Base-by-base conservation (phyloP, 2,888 invertebrate species). In the Leucophenga montana region DNA sequence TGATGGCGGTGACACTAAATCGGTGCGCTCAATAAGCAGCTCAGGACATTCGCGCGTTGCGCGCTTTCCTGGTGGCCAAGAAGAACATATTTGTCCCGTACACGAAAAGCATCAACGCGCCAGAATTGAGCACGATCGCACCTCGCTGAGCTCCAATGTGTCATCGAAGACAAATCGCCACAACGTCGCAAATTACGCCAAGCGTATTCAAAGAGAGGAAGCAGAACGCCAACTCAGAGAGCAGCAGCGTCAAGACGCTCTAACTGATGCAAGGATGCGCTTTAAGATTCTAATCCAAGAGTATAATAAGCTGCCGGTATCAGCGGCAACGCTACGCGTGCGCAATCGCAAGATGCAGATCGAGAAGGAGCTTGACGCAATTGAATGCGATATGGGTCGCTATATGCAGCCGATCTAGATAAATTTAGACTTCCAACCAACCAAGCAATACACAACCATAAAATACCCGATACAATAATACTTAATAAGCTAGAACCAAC, bases 231-330 rank as follows among this genome's bases (percentile, higher is more conserved):
- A 57, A 14, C 20, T 75, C 6, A 66, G 53, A 1, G 6, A 14
- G 1, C 31, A 3, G n/a, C 66, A 75, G n/a, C 65, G 65, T 4
- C 16, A 50, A 11, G 61, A 65, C 3, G 70, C 69, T 0, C 22
- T 70, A 6, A 48, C 69, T 2, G 66, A 73, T 5, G 73, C 73
- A 18, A 67, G 71, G 6, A 14, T n/a, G 0, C 70, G 66, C 18
- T 79, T 75, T 73, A 62, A 68, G 9, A 65, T 70, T 0, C 65
- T 75, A 16, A 67, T 71, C 18, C 65, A 70, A n/a, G 76, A 75
- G 8, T 75, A 75, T 53, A 75, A 75, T 6, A 73, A 68, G 14
- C 22, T 75, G 67, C 75, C 75, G 3, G 76, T 75, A 6, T 71
- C 71, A 14, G 70, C 48, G 62, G 62, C 67, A 3, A 75, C 75